A percentile compares a stretch with the other conserved stretches of the same genome.
These are phyloP conservation scores for Plutomurus gul DNA, from an alignment of 1,140 invertebrate genomes.

Conservation along the genomic window DNA sequence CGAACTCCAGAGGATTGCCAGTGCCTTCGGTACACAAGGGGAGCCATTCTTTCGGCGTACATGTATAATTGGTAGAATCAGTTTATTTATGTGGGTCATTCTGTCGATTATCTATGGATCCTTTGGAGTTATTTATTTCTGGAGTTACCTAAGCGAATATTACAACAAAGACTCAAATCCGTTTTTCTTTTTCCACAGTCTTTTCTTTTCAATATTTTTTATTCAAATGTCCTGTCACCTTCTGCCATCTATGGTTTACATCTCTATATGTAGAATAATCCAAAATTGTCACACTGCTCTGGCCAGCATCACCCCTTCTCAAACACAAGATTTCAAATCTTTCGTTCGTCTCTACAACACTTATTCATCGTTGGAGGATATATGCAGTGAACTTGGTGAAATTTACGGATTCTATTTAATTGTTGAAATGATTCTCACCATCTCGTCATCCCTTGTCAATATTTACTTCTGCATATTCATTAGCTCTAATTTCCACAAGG, in stretches of 20 bases:
- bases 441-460: background rate
- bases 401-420: conserved; percentile 16
- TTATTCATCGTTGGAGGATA: background rate
- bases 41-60: background rate
- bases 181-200: background rate
- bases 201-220: background rate
- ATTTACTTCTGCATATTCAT: conserved; percentile 7
- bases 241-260: background rate
- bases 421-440: background rate
- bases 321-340: background rate
- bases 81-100: background rate
- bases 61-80: background rate
- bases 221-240: conserved; percentile 18
- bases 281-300: background rate
- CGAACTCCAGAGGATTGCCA: background rate
- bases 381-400: background rate
- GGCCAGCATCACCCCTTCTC: background rate
- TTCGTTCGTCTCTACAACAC: background rate
- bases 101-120: background rate
- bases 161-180: background rate
- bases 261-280: background rate
- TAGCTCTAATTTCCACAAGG: background rate
- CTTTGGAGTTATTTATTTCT: background rate
- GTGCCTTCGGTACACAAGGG: background rate
- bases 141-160: background rate